Percentiles rank a stretch among this genome's conserved stretches.
phyloP scores from a whole-genome alignment of 2,888 invertebrate genomes.

The Stenotaenia linearis region DNA sequence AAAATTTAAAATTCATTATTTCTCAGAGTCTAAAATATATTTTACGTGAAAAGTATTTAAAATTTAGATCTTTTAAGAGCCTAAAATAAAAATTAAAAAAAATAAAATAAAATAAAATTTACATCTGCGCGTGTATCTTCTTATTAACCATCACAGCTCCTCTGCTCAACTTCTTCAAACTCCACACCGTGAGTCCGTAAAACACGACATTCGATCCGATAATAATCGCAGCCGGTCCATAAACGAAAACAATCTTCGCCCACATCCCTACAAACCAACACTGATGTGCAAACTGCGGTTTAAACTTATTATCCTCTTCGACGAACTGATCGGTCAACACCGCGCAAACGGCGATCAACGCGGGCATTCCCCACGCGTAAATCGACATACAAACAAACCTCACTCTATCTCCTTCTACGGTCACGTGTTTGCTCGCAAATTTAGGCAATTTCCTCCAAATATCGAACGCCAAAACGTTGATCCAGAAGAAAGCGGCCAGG shows the following conservation, averaged over 20 bases:
- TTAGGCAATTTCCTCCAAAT: conserved; percentile 57
- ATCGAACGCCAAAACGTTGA: conserved; percentile 90
- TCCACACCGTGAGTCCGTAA: conserved; percentile 34
- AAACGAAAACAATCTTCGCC: conserved; percentile 28
- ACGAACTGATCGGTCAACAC: conserved; percentile 13
- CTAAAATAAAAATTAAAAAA: no score
- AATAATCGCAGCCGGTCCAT: conserved; percentile 32
- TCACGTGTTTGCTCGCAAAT: background rate
- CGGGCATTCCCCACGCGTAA: conserved; percentile 35
- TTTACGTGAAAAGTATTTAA: no score
- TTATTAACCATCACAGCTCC: conserved; percentile 32
- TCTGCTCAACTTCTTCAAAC: conserved; percentile 22
- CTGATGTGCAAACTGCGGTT: conserved; percentile 5
- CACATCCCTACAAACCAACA: conserved; percentile 33
- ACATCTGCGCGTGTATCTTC: conserved; percentile 36
- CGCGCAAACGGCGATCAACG: conserved; percentile 10
- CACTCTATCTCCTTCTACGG: no score
- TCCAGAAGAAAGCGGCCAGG: conserved; percentile 85
- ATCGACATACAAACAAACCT: background rate
- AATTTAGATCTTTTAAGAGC: no score
- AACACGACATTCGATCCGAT: conserved; percentile 31
- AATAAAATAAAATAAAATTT: conserved; percentile 29
- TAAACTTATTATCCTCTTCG: background rate
- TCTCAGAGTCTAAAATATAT: no score
- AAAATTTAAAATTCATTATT: no score